phyloP scores from a whole-genome alignment of 1,140 invertebrate genomes.

The Sitodiplosis mosellana region DNA sequence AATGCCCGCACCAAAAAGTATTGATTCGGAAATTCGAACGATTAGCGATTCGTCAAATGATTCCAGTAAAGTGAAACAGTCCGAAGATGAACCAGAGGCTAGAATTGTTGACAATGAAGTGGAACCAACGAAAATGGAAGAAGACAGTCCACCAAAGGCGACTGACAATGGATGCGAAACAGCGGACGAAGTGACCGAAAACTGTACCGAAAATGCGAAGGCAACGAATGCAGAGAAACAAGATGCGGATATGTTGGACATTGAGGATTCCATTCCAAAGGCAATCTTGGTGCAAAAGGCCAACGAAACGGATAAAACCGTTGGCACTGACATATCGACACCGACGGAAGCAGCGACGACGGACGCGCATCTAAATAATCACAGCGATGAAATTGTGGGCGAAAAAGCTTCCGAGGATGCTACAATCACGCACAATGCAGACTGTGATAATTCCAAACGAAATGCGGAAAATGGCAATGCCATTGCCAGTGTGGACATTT shows the following conservation, averaged over 20 bases:
- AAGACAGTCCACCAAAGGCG: neutral
- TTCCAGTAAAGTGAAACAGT: no score
- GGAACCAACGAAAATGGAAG: neutral
- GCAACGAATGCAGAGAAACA: slow-evolving; percentile 19
- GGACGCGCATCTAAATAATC: no score
- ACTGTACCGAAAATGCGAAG: neutral
- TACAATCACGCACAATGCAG: slow-evolving; percentile 19
- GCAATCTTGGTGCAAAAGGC: slow-evolving; percentile 29
- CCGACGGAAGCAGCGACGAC: no score
- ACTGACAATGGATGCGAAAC: neutral
- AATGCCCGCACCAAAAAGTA: neutral
- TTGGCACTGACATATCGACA: neutral
- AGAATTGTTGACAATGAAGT: neutral
- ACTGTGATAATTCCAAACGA: slow-evolving; percentile 16
- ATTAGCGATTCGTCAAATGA: no score
- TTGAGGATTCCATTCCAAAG: slow-evolving; percentile 31
- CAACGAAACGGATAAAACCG: neutral
- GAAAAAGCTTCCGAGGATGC: no score
- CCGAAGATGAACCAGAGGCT: neutral
- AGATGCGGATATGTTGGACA: slow-evolving; percentile 21
- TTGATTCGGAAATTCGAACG: neutral
- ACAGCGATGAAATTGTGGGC: no score
- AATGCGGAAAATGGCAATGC: slow-evolving; percentile 18
- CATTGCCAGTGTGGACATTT: no score
- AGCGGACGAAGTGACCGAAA: slow-evolving; percentile 1